Conservation (phyloP, 2,888 invertebrate genomes). For the Sicus ferrugineus region DNA sequence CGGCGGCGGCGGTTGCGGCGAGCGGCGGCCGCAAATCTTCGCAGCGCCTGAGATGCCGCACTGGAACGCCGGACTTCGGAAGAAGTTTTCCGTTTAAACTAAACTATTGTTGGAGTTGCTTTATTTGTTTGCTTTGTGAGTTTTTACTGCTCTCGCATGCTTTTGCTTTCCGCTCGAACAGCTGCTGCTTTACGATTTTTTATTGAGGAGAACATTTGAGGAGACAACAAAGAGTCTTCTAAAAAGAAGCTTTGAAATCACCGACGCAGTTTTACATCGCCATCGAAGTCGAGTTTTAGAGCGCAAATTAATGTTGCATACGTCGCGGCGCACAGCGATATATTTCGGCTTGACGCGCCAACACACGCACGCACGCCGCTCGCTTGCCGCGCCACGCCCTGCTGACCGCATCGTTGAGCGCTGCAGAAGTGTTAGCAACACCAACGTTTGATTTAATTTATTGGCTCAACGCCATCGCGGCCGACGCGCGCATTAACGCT, state of each 20-base stretch:
- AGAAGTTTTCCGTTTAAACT: background rate
- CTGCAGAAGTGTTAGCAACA: constrained; percentile 18
- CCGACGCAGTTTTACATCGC: background rate
- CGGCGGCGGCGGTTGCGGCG: too few relatives aligned
- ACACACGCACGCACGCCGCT: background rate
- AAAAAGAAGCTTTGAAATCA: background rate
- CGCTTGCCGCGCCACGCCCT: background rate
- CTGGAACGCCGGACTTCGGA: background rate
- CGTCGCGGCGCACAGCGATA: constrained; percentile 3
- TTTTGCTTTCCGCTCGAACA: background rate
- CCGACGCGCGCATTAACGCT: constrained; percentile 49
- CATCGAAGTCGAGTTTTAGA: background rate
- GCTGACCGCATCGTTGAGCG: constrained; percentile 11
- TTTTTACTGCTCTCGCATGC: background rate
- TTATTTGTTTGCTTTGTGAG: background rate
- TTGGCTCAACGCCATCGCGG: constrained; percentile 59
- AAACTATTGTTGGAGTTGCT: background rate
- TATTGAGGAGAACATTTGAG: too few relatives aligned
- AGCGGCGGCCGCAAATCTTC: background rate
- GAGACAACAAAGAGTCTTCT: background rate
- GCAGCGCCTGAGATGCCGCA: background rate
- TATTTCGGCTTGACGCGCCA: constrained; percentile 7
- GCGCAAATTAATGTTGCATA: constrained; percentile 4
- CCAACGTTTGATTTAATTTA: constrained; percentile 55
- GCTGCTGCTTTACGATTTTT: background rate